Conservation (phyloP, 2,113 vertebrate species). For the Penelope pileata region DNA sequence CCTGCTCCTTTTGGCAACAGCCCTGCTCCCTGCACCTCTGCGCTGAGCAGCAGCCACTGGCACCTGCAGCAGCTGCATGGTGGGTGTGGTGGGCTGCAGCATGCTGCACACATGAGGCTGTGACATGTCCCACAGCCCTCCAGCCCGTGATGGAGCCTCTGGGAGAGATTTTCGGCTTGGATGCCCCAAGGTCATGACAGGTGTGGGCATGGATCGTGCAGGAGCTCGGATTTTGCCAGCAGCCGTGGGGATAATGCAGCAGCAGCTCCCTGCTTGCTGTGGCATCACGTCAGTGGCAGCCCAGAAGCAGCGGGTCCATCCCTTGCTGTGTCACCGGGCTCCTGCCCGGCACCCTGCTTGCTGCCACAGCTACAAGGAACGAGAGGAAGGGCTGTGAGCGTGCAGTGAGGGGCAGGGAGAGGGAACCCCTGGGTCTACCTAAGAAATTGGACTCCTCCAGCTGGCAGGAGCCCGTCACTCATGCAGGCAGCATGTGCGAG, state of each 20-base stretch:
- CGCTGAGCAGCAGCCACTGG: not conserved
- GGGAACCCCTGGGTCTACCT: not conserved
- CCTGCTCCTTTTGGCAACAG: not conserved
- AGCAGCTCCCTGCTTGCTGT: not conserved
- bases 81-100: rapidly evolving
- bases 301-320: not conserved
- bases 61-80: not conserved
- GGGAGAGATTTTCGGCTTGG: not conserved
- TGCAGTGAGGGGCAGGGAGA: not conserved
- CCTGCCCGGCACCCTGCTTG: not conserved
- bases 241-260: not conserved
- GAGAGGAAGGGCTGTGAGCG: not conserved
- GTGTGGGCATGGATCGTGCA: rapidly evolving
- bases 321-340: not conserved
- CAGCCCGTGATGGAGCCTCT: not conserved
- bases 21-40: not conserved
- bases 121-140: not conserved
- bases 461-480: constrained; percentile 47
- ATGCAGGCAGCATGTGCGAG: not conserved
- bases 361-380: constrained; percentile 1
- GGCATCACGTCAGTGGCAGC: not conserved
- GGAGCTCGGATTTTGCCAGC: not conserved
- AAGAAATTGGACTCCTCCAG: constrained; percentile 36
- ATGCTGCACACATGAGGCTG: not conserved
- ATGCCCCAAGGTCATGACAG: not conserved